Conservation (phyloP, 2,888 invertebrate species). For the Stenotaenia linearis region DNA sequence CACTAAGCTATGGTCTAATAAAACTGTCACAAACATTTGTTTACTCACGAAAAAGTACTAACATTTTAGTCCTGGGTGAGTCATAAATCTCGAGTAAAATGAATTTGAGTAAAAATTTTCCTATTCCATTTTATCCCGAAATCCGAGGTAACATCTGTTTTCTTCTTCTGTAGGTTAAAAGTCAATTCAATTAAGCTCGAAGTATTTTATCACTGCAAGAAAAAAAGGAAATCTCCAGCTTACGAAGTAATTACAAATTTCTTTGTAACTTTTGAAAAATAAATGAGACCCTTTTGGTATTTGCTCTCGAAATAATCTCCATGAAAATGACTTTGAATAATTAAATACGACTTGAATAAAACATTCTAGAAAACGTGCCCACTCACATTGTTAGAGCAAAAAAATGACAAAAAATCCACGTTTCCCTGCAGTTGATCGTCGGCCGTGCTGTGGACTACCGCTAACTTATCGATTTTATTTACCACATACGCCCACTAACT, state of each 20-base stretch:
- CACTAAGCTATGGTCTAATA: constrained; percentile 24
- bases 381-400: too few relatives aligned
- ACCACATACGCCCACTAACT: not conserved
- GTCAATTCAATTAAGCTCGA: not conserved
- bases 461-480: constrained; percentile 6
- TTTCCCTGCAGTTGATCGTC: not conserved
- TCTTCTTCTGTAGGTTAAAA: not conserved
- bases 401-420: not conserved
- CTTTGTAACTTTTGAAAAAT: too few relatives aligned
- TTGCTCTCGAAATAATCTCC: too few relatives aligned
- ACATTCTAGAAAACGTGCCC: too few relatives aligned
- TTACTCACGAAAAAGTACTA: not conserved
- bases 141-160: not conserved
- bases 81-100: not conserved
- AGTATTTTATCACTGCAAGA: not conserved
- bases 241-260: too few relatives aligned
- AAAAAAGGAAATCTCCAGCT: not conserved
- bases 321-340: too few relatives aligned
- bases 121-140: not conserved
- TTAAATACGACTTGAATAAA: too few relatives aligned
- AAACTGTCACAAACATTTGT: constrained; percentile 26
- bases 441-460: not conserved
- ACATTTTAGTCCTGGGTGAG: not conserved
- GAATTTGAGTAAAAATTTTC: not conserved
- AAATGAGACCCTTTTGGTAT: too few relatives aligned